Evolutionary conservation across 1,140 invertebrate species (phyloP), one percentile per base, ranked within the genome.

Genomic region (Scaptomyza pallida): DNA sequence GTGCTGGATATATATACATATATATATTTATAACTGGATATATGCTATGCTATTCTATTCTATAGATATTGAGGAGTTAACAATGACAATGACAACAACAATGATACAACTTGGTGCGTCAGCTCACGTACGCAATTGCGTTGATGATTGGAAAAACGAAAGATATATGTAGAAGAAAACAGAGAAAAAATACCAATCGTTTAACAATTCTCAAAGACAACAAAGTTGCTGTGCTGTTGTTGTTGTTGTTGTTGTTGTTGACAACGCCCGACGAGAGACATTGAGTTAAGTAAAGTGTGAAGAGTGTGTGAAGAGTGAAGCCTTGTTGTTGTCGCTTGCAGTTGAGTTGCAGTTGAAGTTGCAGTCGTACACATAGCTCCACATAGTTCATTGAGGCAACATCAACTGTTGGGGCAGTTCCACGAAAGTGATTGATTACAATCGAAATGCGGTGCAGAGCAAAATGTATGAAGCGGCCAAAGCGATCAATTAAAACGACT

Each of bases 351-450:
- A 44, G 48, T 52, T 35, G 33, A 21, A 37, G 50, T 30, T 30
- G 8, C 26, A 52, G 50, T 52, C 33, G 50, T 33, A 52, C 50
- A 52, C 40, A 54, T 54, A 50, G 67, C 67, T 70, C 13, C 60
- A 64, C 77, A 81, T 81, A 81, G 77, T 85, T 76, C 80, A 85
- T 80, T 86, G 68, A 73, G 64, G 33, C 56, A 65, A 70, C 15
- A 33, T 10, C 6, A 15, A 17, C 54, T 26, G 67, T 30, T 55
- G 23, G 50, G 45, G 47, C 76, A 78, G 75, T 86, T 86, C 81
- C 82, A 86, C 81, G 82, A 88, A 86, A 86, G 81, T 86, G 81
- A 86, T 86, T 86, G 82, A 86, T 86, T 86, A 86, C 81, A 81
- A 88, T 88, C 82, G 59, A 71, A 75, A 69, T 60, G 69, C 60